phyloP scores from a whole-genome alignment of 2,797 vertebrate genomes.

The Sebastes glaucus region DNA sequence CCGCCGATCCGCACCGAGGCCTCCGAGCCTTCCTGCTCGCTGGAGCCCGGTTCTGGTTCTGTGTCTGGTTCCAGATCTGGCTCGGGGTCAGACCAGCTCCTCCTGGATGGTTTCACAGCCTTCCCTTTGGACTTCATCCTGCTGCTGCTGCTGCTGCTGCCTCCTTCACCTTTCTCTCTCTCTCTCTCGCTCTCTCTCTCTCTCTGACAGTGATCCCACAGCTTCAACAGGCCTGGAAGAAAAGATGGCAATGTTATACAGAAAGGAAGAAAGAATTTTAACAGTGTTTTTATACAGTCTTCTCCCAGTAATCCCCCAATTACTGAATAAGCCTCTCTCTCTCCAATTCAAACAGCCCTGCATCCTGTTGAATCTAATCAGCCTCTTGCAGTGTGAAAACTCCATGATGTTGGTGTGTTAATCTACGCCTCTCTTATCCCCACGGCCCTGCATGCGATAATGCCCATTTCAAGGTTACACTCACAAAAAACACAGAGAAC shows the following conservation, averaged over 20 bases:
- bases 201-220: slow-evolving; percentile 3
- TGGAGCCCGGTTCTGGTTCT: slow-evolving; percentile 75
- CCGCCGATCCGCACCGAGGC: slow-evolving; percentile 81
- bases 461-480: slow-evolving; percentile 76
- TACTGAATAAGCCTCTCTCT: not conserved
- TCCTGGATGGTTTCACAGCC: slow-evolving; percentile 81
- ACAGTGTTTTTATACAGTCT: not conserved
- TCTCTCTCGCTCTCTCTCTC: not conserved
- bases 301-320: not conserved
- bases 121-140: slow-evolving; percentile 95
- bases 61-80: slow-evolving; percentile 74
- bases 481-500: slow-evolving; percentile 50
- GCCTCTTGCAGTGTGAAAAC: slow-evolving; percentile 71
- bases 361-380: slow-evolving; percentile 71
- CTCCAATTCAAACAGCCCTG: slow-evolving; percentile 41
- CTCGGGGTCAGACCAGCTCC: slow-evolving; percentile 76
- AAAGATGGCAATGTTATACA: not conserved
- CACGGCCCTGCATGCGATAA: slow-evolving; percentile 61
- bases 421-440: slow-evolving; percentile 72
- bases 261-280: not conserved
- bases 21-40: slow-evolving; percentile 85
- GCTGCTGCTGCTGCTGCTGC: not conserved
- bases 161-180: slow-evolving; percentile 21
- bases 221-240: slow-evolving; percentile 35
- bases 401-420: slow-evolving; percentile 72